Base-by-base conservation (phyloP, 2,888 invertebrate species). In the Phaedon cochleariae region DNA sequence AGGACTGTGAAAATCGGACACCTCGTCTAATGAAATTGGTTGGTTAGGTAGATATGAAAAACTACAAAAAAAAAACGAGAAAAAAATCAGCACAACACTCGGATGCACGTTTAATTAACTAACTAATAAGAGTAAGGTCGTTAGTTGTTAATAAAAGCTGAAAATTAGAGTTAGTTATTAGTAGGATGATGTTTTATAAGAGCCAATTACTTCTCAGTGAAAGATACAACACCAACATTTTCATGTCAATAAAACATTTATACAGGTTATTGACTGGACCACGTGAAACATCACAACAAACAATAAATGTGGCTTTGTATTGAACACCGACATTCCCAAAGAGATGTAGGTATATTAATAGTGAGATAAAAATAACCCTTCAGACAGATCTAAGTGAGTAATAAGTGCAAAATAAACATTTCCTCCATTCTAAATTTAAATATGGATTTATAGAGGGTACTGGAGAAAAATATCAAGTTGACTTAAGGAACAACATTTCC, bases 361-460 rank as follows among this genome's bases (percentile, higher is more conserved):
- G 41, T 41, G 41, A 52, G 34, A 41, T 55, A 61, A 54, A 65
- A 68, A 68, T 68, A 65, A 67, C 67, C 49, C 21, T 34, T 54
- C 54, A 37, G 21, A n/a, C 49, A 53, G 67, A 49, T 61, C 51
- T 61, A 64, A 67, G 64, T 67, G 64, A 67, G 63, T 55, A 67
- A 69, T 65, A 65, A 64, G 67, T 71, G 67, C 68, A 68, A 67
- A 67, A 68, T 64, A 59, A 63, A 22, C 45, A 51, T 52, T 60
- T 64, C 53, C 37, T 63, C 51, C 20, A 31, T 53, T 64, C 67
- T 61, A 64, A 67, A 57, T 60, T 51, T 64, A 62, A 46, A 29
- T 34, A n/a, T 22, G 54, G 31, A 49, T 20, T 59, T 48, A n/a
- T 41, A 41, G 41, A 41, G 41, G 41, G 15, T 10, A 41, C n/a